Evolutionary conservation across 2,888 invertebrate species (phyloP).

Genomic region (Tiphia femorata): DNA sequence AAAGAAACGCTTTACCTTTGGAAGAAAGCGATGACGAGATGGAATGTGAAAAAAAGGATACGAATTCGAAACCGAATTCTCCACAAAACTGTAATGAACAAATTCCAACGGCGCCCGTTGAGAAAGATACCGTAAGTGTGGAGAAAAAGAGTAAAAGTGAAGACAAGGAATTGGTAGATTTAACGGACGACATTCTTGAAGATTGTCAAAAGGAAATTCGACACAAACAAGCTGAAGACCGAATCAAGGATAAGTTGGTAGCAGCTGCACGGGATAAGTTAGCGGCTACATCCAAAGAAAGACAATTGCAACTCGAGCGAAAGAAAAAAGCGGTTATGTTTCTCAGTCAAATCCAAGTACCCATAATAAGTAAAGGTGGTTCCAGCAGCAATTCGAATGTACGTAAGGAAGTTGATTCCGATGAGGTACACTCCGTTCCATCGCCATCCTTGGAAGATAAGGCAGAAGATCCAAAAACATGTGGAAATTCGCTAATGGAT

Average conservation of each 20-base stretch:
- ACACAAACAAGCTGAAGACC: constrained; percentile 70
- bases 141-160: constrained; percentile 62
- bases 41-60: constrained; percentile 55
- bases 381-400: constrained; percentile 3
- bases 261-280: constrained; percentile 72
- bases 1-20: constrained; percentile 79
- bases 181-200: constrained; percentile 65
- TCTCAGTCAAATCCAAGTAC: constrained; percentile 72
- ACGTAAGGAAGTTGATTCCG: constrained; percentile 52
- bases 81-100: constrained; percentile 35
- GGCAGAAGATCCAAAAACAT: constrained; percentile 35
- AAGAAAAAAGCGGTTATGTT: constrained; percentile 88
- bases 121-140: constrained; percentile 33
- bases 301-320: constrained; percentile 79
- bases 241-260: constrained; percentile 73
- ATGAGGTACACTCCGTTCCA: constrained; percentile 59
- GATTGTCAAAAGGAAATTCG: constrained; percentile 61
- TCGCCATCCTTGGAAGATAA: constrained; percentile 54
- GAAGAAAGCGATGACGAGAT: constrained; percentile 75
- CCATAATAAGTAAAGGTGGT: constrained; percentile 34
- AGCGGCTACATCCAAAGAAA: constrained; percentile 65
- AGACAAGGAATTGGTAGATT: constrained; percentile 62
- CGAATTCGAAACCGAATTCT: constrained; percentile 54
- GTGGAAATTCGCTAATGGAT: constrained; percentile 58
- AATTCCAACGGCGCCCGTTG: constrained; percentile 2